phyloP scores from a whole-genome alignment of 2,797 vertebrate species.

The Hippoglossus hippoglossus region DNA sequence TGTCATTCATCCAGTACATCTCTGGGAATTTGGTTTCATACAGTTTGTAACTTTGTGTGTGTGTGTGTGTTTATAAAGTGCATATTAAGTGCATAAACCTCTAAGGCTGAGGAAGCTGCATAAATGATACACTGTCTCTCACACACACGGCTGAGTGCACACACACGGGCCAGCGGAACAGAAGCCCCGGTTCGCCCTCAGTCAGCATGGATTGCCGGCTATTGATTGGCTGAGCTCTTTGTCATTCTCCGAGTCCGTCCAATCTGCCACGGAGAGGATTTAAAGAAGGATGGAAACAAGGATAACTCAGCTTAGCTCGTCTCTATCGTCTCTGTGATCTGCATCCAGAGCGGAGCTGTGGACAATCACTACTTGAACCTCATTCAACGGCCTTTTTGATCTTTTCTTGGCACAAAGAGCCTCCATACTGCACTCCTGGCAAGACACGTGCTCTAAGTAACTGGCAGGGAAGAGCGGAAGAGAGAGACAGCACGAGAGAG shows the following conservation, averaged over 20 bases:
- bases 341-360: slow-evolving; percentile 69
- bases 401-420: slow-evolving; percentile 64
- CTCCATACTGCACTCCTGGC: slow-evolving; percentile 57
- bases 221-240: slow-evolving; percentile 68
- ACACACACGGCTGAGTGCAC: slow-evolving; percentile 33
- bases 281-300: slow-evolving; percentile 50
- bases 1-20: slow-evolving; percentile 3
- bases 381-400: slow-evolving; percentile 73
- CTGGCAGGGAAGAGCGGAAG: slow-evolving; percentile 39
- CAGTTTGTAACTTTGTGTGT: slow-evolving; percentile 9
- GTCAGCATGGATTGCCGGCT: slow-evolving; percentile 57
- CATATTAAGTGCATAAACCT: slow-evolving; percentile 5
- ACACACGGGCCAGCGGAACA: slow-evolving; percentile 13
- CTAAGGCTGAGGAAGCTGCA: slow-evolving; percentile 6
- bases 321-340: slow-evolving; percentile 73
- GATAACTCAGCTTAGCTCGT: slow-evolving; percentile 68
- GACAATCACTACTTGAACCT: slow-evolving; percentile 71
- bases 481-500: slow-evolving; percentile 5
- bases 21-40: slow-evolving; percentile 4
- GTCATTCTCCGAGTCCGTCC: slow-evolving; percentile 64
- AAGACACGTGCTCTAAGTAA: slow-evolving; percentile 51
- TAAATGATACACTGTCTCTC: slow-evolving; percentile 2
- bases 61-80: neutral
- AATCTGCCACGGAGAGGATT: slow-evolving; percentile 62
- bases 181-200: slow-evolving; percentile 35